Evolutionary conservation across 2,888 invertebrate species (phyloP), one percentile per base, ranked within the genome.

Genomic region (Rhorus exstirpatorius): DNA sequence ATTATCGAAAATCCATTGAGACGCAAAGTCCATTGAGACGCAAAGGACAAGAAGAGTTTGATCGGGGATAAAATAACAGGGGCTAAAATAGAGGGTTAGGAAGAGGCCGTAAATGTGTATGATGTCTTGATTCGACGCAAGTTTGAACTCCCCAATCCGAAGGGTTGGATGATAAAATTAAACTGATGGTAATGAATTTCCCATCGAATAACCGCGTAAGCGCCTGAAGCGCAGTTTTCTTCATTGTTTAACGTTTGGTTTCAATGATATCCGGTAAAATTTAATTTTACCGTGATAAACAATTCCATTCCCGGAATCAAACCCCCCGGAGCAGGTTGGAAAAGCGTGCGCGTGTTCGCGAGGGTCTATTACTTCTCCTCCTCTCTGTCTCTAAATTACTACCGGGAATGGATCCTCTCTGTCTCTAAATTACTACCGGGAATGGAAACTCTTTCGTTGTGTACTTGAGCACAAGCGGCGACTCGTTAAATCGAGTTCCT

Each of bases 401-500:
- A n/a, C 24, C 26, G 19, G 21, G 26, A 71, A 63, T 72, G 46
- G 46, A 60, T 26, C 63, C 14, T 58, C 46, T 61, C 24, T 38
- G 19, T 70, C 19, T 58, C 12, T 12, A 63, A 38, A 55, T 61
- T 55, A n/a, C n/a, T n/a, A n/a, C 26, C 31, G 24, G 26, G 35
- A 72, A 58, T 72, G 35, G 61, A 61, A 41, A 49, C 72, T 61
- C 46, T 72, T 31, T 21, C 55, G 14, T 8, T 41, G 21, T 51
- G 53, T 38, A 24, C 38, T 17, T 35, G 46, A 71, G 58, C 44
- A 68, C 79, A 58, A 77, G 67, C 60, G 41, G 44, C 70, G 51
- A 67, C 74, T 78, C 81, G 81, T 82, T 82, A 78, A 78, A 82
- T 78, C 31, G 63, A 78, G 49, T 82, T 81, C 67, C 72, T 71